These are phyloP conservation scores for Thaleichthys pacificus DNA, from an alignment of 2,797 vertebrate genomes.

Conservation along the genomic window DNA sequence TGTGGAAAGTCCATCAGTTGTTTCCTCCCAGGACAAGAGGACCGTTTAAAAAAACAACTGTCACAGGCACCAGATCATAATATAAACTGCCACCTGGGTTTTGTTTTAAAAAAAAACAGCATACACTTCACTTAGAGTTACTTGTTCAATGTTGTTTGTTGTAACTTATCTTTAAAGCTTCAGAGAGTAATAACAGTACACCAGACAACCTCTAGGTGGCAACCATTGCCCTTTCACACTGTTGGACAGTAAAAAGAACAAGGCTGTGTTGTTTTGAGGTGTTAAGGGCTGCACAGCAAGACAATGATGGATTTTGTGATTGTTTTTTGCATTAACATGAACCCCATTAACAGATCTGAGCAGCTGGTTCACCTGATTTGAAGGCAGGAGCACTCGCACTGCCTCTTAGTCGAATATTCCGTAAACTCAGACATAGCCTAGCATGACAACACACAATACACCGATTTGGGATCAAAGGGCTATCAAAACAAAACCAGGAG, in stretches of 20 bases:
- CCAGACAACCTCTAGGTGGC: conserved; percentile 66
- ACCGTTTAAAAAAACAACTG: not conserved
- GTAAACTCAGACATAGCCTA: not conserved
- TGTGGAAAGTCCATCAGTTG: conserved; percentile 31
- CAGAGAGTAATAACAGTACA: conserved; percentile 29
- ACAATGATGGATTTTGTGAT: not conserved
- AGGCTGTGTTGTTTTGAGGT: not conserved
- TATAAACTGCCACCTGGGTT: conserved; percentile 28
- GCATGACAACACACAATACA: conserved; percentile 22
- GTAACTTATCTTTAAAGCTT: not conserved
- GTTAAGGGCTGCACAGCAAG: not conserved
- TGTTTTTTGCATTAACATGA: not conserved
- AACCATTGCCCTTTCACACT: conserved; percentile 47
- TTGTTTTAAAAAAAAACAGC: conserved; percentile 14
- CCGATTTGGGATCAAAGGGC: conserved; percentile 19
- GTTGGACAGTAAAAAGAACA: not conserved
- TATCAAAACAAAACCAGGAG: conserved; percentile 6
- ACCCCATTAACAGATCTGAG: not conserved
- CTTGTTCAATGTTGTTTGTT: too few species aligned
- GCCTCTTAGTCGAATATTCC: too few species aligned
- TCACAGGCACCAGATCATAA: not conserved
- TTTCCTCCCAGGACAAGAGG: conserved; percentile 8
- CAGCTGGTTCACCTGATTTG: not conserved
- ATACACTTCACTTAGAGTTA: not conserved
- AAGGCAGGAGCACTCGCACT: not conserved